A percentile compares a stretch with the other conserved stretches of the same genome.
Conservation (phyloP, 2,113 vertebrate genomes). For the Pygoscelis antarcticus region DNA sequence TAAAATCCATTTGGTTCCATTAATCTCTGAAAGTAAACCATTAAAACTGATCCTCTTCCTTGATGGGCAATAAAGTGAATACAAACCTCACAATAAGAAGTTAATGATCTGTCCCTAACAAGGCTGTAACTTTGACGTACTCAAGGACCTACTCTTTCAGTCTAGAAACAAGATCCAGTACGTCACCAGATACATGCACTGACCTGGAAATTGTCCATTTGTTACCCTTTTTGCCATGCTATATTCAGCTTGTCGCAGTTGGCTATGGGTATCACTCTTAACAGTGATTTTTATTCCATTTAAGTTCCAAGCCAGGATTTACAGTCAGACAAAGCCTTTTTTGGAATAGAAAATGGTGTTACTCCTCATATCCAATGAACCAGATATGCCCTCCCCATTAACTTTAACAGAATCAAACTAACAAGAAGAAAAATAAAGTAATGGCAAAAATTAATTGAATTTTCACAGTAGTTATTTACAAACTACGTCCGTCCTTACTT, state of each 20-base stretch:
- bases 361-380: not conserved
- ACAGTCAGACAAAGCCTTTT: not conserved
- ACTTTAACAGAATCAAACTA: not conserved
- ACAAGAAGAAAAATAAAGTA: not conserved
- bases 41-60: not conserved
- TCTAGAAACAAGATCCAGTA: not conserved
- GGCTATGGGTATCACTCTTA: not conserved
- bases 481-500: not conserved
- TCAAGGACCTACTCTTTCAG: not conserved
- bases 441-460: not conserved
- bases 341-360: not conserved
- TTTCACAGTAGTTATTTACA: slow-evolving; percentile 7
- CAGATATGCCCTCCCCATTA: not conserved
- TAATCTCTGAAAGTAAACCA: slow-evolving; percentile 5
- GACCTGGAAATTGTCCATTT: not conserved
- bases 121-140: not conserved
- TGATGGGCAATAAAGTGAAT: slow-evolving; percentile 24
- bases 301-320: not conserved
- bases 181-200: not conserved
- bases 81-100: slow-evolving; percentile 1
- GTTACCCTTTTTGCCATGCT: not conserved
- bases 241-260: not conserved
- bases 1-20: slow-evolving; percentile 15
- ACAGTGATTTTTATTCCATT: not conserved
- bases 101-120: slow-evolving; percentile 38